phyloP scores from a whole-genome alignment of 2,113 vertebrate genomes.

The Sminthopsis crassicaudata region DNA sequence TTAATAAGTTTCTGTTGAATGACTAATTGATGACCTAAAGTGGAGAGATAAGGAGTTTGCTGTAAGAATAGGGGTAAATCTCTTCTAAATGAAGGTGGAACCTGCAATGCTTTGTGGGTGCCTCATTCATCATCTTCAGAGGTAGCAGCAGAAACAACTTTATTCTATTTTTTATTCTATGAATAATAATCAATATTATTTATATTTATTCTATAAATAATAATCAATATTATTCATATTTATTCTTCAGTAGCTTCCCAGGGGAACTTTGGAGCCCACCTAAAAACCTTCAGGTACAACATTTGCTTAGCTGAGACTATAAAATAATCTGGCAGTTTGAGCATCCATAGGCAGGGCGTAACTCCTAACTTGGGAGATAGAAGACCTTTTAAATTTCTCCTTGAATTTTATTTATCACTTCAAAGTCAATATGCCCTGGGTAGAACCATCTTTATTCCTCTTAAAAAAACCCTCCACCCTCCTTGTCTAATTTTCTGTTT shows the following conservation, averaged over 20 bases:
- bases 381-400: background rate
- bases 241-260: background rate
- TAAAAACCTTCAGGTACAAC: background rate
- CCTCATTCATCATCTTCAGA: background rate
- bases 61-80: background rate
- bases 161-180: background rate
- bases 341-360: background rate
- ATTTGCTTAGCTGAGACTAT: background rate
- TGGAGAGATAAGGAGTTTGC: background rate
- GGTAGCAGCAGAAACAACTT: background rate
- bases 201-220: too few species aligned
- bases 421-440: background rate
- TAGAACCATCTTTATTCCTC: background rate
- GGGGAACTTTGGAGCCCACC: background rate
- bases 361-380: background rate
- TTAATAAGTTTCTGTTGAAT: background rate
- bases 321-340: background rate
- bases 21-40: background rate
- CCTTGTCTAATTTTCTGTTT: background rate
- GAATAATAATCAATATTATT: too few species aligned
- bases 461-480: background rate
- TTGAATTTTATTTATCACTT: background rate
- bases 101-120: background rate
- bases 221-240: too few species aligned
- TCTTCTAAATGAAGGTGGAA: background rate